These are phyloP conservation scores for Leucophenga maculata DNA, from an alignment of 2,888 invertebrate species.

Conservation along the genomic window DNA sequence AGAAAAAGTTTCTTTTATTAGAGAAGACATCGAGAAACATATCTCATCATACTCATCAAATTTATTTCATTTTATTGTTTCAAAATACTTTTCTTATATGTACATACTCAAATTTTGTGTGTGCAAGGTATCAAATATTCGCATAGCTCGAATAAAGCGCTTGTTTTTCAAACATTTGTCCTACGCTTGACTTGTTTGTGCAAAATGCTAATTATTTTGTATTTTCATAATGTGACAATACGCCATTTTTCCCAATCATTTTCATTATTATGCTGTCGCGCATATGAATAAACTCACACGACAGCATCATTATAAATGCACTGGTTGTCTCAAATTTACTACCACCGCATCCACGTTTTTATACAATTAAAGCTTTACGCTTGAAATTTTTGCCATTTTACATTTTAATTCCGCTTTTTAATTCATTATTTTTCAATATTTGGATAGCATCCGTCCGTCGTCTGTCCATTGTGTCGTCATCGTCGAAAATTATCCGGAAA, in stretches of 20 bases:
- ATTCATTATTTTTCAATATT: background rate
- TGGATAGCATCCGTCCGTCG: too few relatives aligned
- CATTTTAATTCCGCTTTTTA: conserved; percentile 39
- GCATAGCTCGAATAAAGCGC: too few relatives aligned
- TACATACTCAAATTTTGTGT: conserved; percentile 7
- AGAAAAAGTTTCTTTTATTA: too few relatives aligned
- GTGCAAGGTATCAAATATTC: too few relatives aligned
- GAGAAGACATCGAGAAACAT: too few relatives aligned
- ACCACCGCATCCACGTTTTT: too few relatives aligned
- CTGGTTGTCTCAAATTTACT: background rate
- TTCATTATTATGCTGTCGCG: background rate
- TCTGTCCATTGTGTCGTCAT: too few relatives aligned
- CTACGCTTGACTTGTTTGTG: conserved; percentile 52
- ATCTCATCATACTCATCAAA: too few relatives aligned
- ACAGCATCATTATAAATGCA: background rate
- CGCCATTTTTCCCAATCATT: conserved; percentile 37
- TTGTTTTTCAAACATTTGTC: too few relatives aligned
- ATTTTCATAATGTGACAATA: conserved; percentile 61
- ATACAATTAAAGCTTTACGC: conserved; percentile 40
- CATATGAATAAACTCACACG: background rate
- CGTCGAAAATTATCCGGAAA: too few relatives aligned
- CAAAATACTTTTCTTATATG: too few relatives aligned
- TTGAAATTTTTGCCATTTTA: conserved; percentile 40
- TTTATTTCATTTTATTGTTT: too few relatives aligned
- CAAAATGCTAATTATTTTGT: conserved; percentile 68